phyloP scores from a whole-genome alignment of 2,113 vertebrate genomes.

The Alligator sinensis region DNA sequence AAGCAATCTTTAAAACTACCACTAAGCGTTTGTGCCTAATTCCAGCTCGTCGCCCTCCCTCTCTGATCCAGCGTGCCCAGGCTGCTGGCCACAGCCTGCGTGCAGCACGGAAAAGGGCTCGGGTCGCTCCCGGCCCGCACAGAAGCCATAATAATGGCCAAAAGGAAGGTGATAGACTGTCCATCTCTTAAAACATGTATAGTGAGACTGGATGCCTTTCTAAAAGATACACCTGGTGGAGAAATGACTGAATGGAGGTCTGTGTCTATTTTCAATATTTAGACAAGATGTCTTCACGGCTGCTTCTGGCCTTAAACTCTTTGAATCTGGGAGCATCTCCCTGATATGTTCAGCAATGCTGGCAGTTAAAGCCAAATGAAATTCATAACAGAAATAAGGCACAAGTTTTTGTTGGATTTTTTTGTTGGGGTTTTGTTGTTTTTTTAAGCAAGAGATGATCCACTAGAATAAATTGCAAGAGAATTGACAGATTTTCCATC shows the following conservation, averaged over 20 bases:
- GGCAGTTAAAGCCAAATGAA: background rate
- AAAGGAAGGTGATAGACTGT: too few species aligned
- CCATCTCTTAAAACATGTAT: background rate
- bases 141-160: background rate
- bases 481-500: background rate
- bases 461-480: background rate
- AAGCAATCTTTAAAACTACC: too few species aligned
- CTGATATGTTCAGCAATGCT: background rate
- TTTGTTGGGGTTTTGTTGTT: too few species aligned
- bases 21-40: too few species aligned
- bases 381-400: background rate
- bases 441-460: background rate
- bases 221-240: background rate
- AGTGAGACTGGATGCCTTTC: background rate
- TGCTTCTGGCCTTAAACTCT: background rate
- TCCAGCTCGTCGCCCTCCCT: too few species aligned
- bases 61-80: too few species aligned
- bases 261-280: background rate
- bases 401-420: fast-evolving
- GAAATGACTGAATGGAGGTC: background rate
- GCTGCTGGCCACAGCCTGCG: too few species aligned
- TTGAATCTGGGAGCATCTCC: background rate
- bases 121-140: too few species aligned
- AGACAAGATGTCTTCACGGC: background rate
- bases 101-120: too few species aligned